These are phyloP conservation scores for Yponomeuta evonymella DNA, from an alignment of 2,888 invertebrate genomes.

Conservation along the genomic window DNA sequence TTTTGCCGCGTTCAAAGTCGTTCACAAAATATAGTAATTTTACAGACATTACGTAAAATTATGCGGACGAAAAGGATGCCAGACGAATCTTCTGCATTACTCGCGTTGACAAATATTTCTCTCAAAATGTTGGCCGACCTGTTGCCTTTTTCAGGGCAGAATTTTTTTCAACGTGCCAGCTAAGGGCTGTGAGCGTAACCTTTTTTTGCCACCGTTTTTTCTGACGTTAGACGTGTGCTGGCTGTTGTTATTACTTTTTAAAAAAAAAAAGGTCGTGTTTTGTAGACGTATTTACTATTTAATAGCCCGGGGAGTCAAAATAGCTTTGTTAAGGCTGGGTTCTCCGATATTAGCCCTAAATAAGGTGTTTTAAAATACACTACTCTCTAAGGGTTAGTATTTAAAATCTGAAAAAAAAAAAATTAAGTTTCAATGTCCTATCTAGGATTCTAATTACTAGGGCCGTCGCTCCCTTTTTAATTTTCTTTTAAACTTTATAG, in stretches of 20 bases:
- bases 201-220: constrained; percentile 1
- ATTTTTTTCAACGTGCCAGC: not conserved
- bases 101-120: not conserved
- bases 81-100: not conserved
- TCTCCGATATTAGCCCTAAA: too few relatives aligned
- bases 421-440: too few relatives aligned
- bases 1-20: too few relatives aligned
- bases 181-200: not conserved
- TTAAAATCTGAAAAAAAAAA: too few relatives aligned
- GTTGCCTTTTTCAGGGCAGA: not conserved
- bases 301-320: not conserved
- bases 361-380: too few relatives aligned
- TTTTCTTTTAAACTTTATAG: too few relatives aligned
- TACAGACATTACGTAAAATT: too few relatives aligned
- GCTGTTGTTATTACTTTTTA: not conserved
- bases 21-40: too few relatives aligned
- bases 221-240: constrained; percentile 5
- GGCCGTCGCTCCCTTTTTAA: too few relatives aligned
- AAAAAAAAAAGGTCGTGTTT: not conserved
- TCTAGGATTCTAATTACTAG: too few relatives aligned
- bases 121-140: not conserved
- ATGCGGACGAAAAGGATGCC: not conserved
- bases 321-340: not conserved
- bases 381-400: too few relatives aligned
- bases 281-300: not conserved